Conservation (phyloP, 2,113 vertebrate genomes). For the Alethe castanea region DNA sequence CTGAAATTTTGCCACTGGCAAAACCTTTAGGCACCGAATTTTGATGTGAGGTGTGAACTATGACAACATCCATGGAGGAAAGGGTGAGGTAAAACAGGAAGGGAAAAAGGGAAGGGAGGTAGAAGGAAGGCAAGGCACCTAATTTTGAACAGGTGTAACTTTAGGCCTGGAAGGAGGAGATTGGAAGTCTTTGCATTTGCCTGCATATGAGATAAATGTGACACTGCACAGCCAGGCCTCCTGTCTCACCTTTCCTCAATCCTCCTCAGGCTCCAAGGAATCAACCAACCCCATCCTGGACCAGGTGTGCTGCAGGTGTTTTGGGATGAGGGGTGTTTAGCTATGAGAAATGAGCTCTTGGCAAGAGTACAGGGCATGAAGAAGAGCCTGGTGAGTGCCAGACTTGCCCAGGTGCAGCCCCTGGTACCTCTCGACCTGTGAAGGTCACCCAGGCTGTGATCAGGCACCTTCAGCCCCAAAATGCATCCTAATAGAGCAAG, state of each 20-base stretch:
- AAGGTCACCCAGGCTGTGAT: neutral
- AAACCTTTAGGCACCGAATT: neutral
- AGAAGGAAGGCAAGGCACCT: neutral
- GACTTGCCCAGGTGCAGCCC: neutral
- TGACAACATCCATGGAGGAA: neutral
- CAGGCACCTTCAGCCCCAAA: neutral
- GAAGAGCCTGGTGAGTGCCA: neutral
- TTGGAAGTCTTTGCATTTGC: neutral
- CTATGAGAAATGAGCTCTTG: neutral
- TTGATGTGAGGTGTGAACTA: neutral
- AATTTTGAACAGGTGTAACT: neutral
- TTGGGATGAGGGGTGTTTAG: neutral
- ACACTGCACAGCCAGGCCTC: neutral
- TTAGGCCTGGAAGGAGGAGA: neutral
- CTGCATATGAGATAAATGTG: neutral
- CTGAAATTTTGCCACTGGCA: neutral
- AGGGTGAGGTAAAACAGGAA: neutral
- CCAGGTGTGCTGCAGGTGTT: rapidly evolving
- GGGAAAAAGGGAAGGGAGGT: neutral
- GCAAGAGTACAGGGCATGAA: neutral
- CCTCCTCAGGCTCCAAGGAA: neutral
- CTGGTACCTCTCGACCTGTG: neutral
- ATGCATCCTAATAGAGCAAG: neutral
- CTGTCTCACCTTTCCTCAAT: neutral
- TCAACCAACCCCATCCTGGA: neutral